Percentiles rank a stretch among this genome's conserved stretches.
phyloP scores from a whole-genome alignment of 2,888 invertebrate genomes.

The Aspidiotus destructor region DNA sequence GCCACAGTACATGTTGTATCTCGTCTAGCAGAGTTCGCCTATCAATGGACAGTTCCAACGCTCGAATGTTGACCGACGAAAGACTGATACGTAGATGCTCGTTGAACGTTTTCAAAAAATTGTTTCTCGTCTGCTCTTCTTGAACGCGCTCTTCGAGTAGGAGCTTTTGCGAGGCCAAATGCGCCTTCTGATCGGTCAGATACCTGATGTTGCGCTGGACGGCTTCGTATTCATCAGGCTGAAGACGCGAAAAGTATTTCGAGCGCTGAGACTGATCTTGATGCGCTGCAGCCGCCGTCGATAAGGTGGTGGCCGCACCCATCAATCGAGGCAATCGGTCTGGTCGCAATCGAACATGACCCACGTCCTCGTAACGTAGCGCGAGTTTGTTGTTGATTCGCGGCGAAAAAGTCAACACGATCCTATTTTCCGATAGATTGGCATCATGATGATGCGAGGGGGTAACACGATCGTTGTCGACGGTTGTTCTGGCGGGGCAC shows the following conservation, averaged over 20 bases:
- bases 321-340: neutral
- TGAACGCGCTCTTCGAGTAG: neutral
- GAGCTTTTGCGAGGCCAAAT: neutral
- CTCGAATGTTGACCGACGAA: neutral
- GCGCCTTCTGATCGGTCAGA: neutral
- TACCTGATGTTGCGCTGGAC: neutral
- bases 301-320: neutral
- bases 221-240: neutral
- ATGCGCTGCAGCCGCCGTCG: neutral
- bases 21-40: neutral
- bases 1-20: neutral
- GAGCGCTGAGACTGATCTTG: neutral
- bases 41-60: slow-evolving; percentile 1
- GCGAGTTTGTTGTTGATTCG: slow-evolving; percentile 10
- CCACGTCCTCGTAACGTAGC: slow-evolving; percentile 15
- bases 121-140: neutral
- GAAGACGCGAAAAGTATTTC: neutral
- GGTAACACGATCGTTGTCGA: neutral
- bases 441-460: no score
- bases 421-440: no score
- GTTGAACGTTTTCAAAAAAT: neutral
- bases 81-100: neutral
- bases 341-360: slow-evolving; percentile 13
- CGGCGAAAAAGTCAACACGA: slow-evolving; percentile 20
- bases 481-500: neutral